Evolutionary conservation across 1,140 invertebrate species (phyloP), one percentile per base, ranked within the genome.

Genomic region (Orchestia grillus): DNA sequence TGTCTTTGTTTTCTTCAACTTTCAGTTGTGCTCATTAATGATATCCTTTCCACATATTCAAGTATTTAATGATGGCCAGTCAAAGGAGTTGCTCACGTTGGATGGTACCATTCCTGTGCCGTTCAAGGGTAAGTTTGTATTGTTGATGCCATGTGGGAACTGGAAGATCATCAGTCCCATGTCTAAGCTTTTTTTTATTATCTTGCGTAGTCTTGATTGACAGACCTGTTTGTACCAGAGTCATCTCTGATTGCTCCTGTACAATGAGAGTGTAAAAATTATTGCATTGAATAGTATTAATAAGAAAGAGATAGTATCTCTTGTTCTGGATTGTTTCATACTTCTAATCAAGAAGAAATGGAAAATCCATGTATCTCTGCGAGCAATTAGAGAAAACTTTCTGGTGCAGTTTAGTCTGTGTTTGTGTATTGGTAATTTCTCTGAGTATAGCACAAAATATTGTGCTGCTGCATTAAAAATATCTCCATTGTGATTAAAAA

Each of bases 71-170:
- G 98, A 99, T 98, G 99, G 99, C 77, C 98, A 98, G 40, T 97
- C 98, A 96, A 99, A 98, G 97, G 98, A 99, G 96, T 97, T 99
- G 96, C 97, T 99, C 28, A 98, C 98, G 97, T 97, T 99, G 40
- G 98, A 98, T 97, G 99, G 99, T 95, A 99, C 99, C 40, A 99
- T 99, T 97, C 99, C 99, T 47, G 99, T 99, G 0, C 98, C 97
- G 62, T 99, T 99, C 97, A 99, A 99, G 98, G 98, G 99, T 98
- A 97, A 97, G 96, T 88, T 40, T 62, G 42, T 92, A 41, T 45
- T 41, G 42, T 97, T 96, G 96, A 94, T 96, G 94, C 87, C 40
- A 87, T 92, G 43, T 95, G n/a, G 88, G 96, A 47, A 92, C 57
- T 96, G 62, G 45, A 53, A n/a, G 23, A 90, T 95, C 47, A 36